Percentiles rank a stretch among this genome's conserved stretches.
Conservation (phyloP, 2,888 invertebrate species). For the Lepidocyrtinus sp. region DNA sequence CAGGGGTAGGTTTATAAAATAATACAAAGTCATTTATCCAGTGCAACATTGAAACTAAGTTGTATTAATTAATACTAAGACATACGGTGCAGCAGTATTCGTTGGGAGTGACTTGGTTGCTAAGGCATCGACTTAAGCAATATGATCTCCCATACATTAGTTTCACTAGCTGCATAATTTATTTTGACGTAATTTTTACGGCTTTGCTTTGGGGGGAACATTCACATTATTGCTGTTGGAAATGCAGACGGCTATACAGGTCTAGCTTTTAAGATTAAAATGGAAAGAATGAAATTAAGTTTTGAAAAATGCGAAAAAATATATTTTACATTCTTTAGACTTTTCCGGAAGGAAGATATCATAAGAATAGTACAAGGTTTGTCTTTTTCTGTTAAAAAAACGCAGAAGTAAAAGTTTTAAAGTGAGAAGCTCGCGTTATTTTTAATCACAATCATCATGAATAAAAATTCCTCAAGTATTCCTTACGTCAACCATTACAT, state of each 20-base stretch:
- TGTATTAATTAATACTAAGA: too few relatives aligned
- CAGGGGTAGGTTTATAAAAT: too few relatives aligned
- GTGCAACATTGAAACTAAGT: too few relatives aligned
- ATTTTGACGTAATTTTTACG: conserved; percentile 30
- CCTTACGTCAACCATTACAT: background rate
- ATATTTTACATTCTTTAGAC: conserved; percentile 47
- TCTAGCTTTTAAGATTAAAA: background rate
- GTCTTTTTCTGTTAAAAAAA: background rate
- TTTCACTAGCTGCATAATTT: conserved; percentile 57
- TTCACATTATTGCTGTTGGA: background rate
- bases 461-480: conserved; percentile 14
- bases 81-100: too few relatives aligned
- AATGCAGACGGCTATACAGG: background rate
- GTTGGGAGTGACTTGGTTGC: too few relatives aligned
- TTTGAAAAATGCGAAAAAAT: conserved; percentile 52
- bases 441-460: conserved; percentile 46
- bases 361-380: conserved; percentile 17
- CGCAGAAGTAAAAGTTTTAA: conserved; percentile 19
- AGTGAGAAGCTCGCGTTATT: conserved; percentile 24
- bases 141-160: conserved; percentile 37
- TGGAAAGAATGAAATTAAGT: conserved; percentile 42
- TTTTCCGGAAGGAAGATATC: background rate
- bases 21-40: too few relatives aligned
- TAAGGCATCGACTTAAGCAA: too few relatives aligned
- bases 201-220: background rate